Conservation (phyloP, 2,888 invertebrate genomes). For the Volucella inflata region DNA sequence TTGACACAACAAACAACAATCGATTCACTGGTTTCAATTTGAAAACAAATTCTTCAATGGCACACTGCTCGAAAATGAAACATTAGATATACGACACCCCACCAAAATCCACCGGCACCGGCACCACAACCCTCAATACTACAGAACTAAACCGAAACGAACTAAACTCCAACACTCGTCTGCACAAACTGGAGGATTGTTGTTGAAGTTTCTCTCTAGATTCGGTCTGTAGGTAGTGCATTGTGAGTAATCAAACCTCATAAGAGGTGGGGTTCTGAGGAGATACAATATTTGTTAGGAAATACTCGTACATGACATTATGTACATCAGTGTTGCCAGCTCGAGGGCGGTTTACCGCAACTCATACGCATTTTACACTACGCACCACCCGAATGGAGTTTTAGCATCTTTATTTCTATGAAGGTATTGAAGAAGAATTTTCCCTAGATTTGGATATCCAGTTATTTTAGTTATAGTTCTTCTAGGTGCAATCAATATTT, state of each 20-base stretch:
- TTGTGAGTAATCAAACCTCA: constrained; percentile 8
- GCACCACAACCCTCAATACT: not conserved
- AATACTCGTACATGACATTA: too few species aligned
- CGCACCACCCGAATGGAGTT: too few species aligned
- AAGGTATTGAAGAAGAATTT: too few species aligned
- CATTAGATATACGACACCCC: constrained; percentile 9
- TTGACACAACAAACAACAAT: constrained; percentile 4
- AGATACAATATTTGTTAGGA: too few species aligned
- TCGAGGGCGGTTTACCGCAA: too few species aligned
- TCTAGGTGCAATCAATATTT: too few species aligned
- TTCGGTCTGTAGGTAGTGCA: not conserved
- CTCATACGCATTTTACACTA: too few species aligned
- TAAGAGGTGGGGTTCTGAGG: constrained; percentile 5
- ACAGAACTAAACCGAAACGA: constrained; percentile 10
- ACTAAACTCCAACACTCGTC: constrained; percentile 31
- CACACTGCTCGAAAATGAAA: constrained; percentile 14
- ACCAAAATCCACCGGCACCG: not conserved
- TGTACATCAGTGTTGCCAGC: too few species aligned
- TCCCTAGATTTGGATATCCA: too few species aligned
- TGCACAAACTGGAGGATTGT: constrained; percentile 38
- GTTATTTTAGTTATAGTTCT: too few species aligned
- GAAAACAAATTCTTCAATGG: not conserved
- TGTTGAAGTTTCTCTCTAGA: constrained; percentile 2
- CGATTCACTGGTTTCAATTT: not conserved
- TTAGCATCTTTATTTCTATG: too few species aligned